These are phyloP conservation scores for Ctenopoma multispine DNA, from an alignment of 2,797 vertebrate species.

Conservation along the genomic window DNA sequence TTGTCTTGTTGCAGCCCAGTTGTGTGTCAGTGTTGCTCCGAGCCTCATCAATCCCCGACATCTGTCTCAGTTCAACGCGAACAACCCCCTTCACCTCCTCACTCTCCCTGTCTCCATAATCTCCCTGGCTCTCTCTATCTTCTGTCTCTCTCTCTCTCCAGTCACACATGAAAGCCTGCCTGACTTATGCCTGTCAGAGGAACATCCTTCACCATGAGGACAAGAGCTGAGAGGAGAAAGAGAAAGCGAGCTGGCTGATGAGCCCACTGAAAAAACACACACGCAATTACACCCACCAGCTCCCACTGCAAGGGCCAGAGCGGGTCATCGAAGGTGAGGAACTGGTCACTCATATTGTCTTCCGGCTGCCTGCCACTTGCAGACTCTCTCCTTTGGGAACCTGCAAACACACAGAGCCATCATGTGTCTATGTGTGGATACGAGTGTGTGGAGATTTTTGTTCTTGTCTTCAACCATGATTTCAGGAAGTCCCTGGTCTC, in stretches of 20 bases:
- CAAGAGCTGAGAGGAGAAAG: conserved; percentile 34
- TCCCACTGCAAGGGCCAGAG: conserved; percentile 87
- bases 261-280: conserved; percentile 40
- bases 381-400: conserved; percentile 83
- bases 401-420: conserved; percentile 77
- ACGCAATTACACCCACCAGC: conserved; percentile 82
- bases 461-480: conserved; percentile 71
- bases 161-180: conserved; percentile 78
- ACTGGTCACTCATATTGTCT: conserved; percentile 84
- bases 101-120: conserved; percentile 37
- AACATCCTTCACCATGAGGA: conserved; percentile 70
- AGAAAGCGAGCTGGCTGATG: conserved; percentile 47
- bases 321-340: conserved; percentile 90
- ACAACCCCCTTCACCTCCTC: conserved; percentile 51
- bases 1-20: conserved; percentile 54
- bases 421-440: conserved; percentile 30
- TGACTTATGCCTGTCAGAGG: conserved; percentile 79
- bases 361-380: conserved; percentile 82
- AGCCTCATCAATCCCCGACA: conserved; percentile 77
- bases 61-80: conserved; percentile 75
- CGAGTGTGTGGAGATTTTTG: conserved; percentile 18
- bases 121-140: conserved; percentile 37
- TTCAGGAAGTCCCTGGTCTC: conserved; percentile 74
- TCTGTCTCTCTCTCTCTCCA: conserved; percentile 50
- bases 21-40: conserved; percentile 61